phyloP scores from a whole-genome alignment of 1,140 invertebrate species.

The Diploscapter pachys region DNA sequence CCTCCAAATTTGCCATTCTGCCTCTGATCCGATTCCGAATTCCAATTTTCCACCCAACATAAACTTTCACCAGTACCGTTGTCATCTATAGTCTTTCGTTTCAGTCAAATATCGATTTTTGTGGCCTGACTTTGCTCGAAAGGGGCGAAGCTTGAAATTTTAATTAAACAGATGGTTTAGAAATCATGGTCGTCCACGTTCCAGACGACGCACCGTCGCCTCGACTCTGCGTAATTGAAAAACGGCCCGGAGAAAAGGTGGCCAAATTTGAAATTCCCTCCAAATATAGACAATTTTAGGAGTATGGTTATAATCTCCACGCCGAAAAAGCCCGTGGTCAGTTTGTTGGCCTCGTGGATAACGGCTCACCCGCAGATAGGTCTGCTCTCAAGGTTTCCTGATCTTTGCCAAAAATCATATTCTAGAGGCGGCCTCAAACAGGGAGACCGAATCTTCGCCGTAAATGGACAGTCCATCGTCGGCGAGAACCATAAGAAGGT shows the following conservation, averaged over 20 bases:
- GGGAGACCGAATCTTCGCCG: conserved; percentile 81
- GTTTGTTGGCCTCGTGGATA: conserved; percentile 93
- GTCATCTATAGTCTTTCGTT: too few relatives aligned
- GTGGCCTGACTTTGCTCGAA: too few relatives aligned
- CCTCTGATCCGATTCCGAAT: too few relatives aligned
- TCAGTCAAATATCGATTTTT: too few relatives aligned
- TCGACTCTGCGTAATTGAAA: conserved; percentile 5
- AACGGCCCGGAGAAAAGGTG: background rate
- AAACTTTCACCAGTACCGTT: too few relatives aligned
- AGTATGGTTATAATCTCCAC: conserved; percentile 95
- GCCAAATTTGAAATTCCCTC: background rate
- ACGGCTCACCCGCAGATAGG: conserved; percentile 66
- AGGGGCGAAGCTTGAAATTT: too few relatives aligned
- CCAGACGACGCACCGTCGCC: conserved; percentile 11
- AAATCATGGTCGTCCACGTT: conserved; percentile 5
- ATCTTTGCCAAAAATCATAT: background rate
- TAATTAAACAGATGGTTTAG: too few relatives aligned
- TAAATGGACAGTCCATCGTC: conserved; percentile 83
- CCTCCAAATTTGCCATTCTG: too few relatives aligned
- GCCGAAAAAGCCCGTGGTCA: conserved; percentile 94
- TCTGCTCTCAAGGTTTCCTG: background rate
- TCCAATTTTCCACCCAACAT: too few relatives aligned
- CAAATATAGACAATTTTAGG: conserved; percentile 65
- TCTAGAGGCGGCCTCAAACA: conserved; percentile 73
- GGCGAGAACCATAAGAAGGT: conserved; percentile 88